Base-by-base conservation (phyloP, 2,113 vertebrate genomes). In the Bothrops jararaca region DNA sequence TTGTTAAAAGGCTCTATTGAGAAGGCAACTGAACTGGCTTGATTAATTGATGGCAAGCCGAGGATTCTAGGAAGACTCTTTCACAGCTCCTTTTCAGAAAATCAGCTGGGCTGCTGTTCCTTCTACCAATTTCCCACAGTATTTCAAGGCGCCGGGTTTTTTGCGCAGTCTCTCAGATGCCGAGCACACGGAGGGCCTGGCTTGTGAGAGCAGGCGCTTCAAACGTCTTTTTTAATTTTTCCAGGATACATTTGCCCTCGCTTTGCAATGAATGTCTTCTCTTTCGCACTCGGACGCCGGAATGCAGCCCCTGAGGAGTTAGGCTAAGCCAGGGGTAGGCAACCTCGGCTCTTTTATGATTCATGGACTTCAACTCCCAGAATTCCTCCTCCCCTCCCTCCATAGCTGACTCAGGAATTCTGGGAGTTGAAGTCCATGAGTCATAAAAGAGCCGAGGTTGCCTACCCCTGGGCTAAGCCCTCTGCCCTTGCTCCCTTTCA, bases 71-170 rank as follows among this genome's bases (percentile, higher is more conserved):
- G 56, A 91, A 34, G 29, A 45, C 8, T 85, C 64, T 74, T 74
- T 29, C 42, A 5, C 80, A 53, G 53, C n/a, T 13, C n/a, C 18
- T 8, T 1, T 50, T 10, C 5, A 90, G 90, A 13, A 7, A 10
- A 29, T 88, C 18, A 34, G 39, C 50, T 85, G 20, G 18, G 23
- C 69, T 29, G 53, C 29, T 52, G 34, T 34, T 42, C n/a, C 6
- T 39, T 39, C 69, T 42, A 1, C 2, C 11, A 10, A 8, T 87
- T 90, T 45, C 34, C 57, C n/a, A 2, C 50, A 9, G 15, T 1
- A 0, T 24, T 56, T 0, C 8, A 87, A 39, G 42, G 0, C 0
- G 2, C 0, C 0, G 1, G n/a, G n/a, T 6, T 13, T 5, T 2
- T 48, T 23, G 12, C 15, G 0, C 12, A 10, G 1, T 6, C 13